Base-by-base conservation (phyloP, 1,140 invertebrate genomes). In the Condylostylus longicornis region DNA sequence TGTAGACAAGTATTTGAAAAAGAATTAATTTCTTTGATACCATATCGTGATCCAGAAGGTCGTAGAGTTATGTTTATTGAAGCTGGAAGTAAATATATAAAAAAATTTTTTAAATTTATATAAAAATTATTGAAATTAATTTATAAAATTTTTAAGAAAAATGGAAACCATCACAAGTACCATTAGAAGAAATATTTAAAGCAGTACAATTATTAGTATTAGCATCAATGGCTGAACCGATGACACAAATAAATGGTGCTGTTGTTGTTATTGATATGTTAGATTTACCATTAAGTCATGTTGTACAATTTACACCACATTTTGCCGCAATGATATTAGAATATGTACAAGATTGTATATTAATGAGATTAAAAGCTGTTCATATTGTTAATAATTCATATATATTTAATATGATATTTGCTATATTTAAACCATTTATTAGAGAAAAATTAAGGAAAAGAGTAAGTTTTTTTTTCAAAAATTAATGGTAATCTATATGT, bases 371-470 rank as follows among this genome's bases (percentile, higher is more conserved):
- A 3, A 79, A 79, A 51, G 69, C 67, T 2, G 69, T 80, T 28
- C 81, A 87, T 49, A 67, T 85, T 36, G 65, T 87, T 10, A 83
- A 86, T 60, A 82, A 85, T 53, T 78, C 81, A 1, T 74, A 69
- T 45, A 64, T 85, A 18, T 77, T 86, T 48, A 82, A 81, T 49
- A 74, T 80, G 50, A 65, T 81, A 3, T 83, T 75, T 47, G 69
- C 74, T 25, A 65, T 87, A 23, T 78, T 84, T 50, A 85, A 84
- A 54, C 77, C 74, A 14, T 83, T 87, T 51, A 65, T 88, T 13
- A 60, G 74, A 23, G 70, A 74, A 44, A 68, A 72, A 42, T 51
- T 74, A 4, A 68, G 72, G 45, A 71, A 73, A 42, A 61, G 66
- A 23, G 70, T 74, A 53, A 57, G 55, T 53, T 23, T 33, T 15